Conservation (phyloP, 2,113 vertebrate species). For the Apteryx owenii region DNA sequence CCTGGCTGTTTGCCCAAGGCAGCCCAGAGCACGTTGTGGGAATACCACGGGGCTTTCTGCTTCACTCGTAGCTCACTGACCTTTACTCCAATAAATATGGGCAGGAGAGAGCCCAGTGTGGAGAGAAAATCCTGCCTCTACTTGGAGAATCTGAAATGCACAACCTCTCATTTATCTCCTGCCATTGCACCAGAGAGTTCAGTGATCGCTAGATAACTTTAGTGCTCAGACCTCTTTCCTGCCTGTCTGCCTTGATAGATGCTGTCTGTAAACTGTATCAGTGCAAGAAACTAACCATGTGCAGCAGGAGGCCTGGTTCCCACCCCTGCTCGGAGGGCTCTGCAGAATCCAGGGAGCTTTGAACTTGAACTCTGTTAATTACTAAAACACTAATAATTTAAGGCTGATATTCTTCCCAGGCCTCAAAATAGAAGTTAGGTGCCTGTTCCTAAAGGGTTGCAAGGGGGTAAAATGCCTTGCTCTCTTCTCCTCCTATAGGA, state of each 20-base stretch:
- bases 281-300: neutral
- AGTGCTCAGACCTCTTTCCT: neutral
- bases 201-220: rapidly evolving
- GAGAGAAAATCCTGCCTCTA: neutral
- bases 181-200: neutral
- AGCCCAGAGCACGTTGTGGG: neutral
- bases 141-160: rapidly evolving
- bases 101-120: neutral
- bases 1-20: neutral
- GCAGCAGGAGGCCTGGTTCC: neutral
- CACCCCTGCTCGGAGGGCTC: neutral
- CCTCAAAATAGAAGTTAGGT: neutral
- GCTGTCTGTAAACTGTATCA: neutral
- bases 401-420: neutral
- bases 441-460: neutral
- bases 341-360: neutral
- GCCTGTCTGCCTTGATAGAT: neutral
- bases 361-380: neutral
- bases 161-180: neutral
- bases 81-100: conserved; percentile 17
- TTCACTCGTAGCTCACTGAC: neutral
- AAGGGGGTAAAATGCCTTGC: neutral
- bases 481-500: neutral
- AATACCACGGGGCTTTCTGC: neutral
- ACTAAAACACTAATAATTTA: neutral